Percentiles rank a stretch among this genome's conserved stretches.
These are phyloP conservation scores for Botia kubotai DNA, from an alignment of 2,797 vertebrate genomes.

Conservation along the genomic window DNA sequence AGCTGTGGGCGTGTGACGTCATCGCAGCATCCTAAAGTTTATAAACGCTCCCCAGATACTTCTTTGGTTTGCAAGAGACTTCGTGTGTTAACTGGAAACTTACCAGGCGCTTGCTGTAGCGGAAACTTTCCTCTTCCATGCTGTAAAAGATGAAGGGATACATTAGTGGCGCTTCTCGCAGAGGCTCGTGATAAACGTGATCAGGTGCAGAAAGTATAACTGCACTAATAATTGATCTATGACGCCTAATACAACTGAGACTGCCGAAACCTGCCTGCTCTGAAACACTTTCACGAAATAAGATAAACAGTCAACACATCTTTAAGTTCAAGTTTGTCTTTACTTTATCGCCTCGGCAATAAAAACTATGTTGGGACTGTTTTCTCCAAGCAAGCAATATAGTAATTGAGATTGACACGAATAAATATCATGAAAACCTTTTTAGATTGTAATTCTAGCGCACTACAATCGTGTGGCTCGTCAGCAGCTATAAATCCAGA, in stretches of 20 bases:
- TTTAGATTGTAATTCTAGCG: too few relatives aligned
- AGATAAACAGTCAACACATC: not conserved
- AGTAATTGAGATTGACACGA: too few relatives aligned
- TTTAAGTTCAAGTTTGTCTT: not conserved
- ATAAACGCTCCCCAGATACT: not conserved
- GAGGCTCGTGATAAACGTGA: too few relatives aligned
- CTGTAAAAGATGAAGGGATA: slow-evolving; percentile 51
- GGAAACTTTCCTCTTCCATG: slow-evolving; percentile 88
- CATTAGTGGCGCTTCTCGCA: not conserved
- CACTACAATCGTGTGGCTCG: too few relatives aligned
- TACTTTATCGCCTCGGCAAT: not conserved
- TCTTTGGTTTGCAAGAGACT: not conserved
- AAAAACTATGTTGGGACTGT: too few relatives aligned
- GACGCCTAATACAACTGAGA: not conserved
- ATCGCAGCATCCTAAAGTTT: not conserved
- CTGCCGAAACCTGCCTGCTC: not conserved
- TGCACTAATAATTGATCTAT: not conserved
- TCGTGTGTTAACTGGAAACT: slow-evolving; percentile 67
- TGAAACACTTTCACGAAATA: too few relatives aligned
- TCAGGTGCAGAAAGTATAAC: not conserved
- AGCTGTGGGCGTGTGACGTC: not conserved
- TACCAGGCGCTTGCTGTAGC: slow-evolving; percentile 96
- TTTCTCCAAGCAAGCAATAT: too few relatives aligned
- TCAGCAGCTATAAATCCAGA: too few relatives aligned
- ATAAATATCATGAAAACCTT: too few relatives aligned